Conservation (phyloP, 2,797 vertebrate species). For the Harpagifer antarcticus region DNA sequence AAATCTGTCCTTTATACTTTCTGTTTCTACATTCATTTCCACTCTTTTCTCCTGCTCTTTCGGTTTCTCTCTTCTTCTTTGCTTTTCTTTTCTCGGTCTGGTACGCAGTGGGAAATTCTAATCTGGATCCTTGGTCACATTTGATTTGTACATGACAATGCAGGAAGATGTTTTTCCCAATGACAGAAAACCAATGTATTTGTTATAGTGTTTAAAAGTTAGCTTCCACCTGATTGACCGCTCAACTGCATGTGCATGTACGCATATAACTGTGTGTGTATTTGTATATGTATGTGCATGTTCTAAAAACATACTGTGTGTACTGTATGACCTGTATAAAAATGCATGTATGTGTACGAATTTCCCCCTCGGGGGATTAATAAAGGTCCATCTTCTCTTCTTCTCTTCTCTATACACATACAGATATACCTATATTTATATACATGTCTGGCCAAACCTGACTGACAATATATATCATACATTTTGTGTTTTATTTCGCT, state of each 20-base stretch:
- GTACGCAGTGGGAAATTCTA: slow-evolving; percentile 34
- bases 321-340: too few species aligned
- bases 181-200: background rate
- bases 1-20: slow-evolving; percentile 66
- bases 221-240: background rate
- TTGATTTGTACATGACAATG: slow-evolving; percentile 24
- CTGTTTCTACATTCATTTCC: slow-evolving; percentile 50
- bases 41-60: slow-evolving; percentile 14
- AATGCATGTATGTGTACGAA: too few species aligned
- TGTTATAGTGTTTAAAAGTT: background rate
- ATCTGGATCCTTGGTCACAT: slow-evolving; percentile 39
- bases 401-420: too few species aligned
- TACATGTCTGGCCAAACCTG: slow-evolving; percentile 54
- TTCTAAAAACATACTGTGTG: too few species aligned
- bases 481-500: slow-evolving; percentile 30
- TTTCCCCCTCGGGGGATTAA: too few species aligned
- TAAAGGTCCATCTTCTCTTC: too few species aligned
- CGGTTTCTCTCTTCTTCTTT: slow-evolving; percentile 27
- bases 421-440: background rate
- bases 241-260: too few species aligned
- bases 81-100: slow-evolving; percentile 47
- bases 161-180: background rate
- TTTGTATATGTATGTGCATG: too few species aligned
- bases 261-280: too few species aligned
- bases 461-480: slow-evolving; percentile 16